These are phyloP conservation scores for Siniperca scherzeri DNA, from an alignment of 2,797 vertebrate genomes.

Conservation along the genomic window DNA sequence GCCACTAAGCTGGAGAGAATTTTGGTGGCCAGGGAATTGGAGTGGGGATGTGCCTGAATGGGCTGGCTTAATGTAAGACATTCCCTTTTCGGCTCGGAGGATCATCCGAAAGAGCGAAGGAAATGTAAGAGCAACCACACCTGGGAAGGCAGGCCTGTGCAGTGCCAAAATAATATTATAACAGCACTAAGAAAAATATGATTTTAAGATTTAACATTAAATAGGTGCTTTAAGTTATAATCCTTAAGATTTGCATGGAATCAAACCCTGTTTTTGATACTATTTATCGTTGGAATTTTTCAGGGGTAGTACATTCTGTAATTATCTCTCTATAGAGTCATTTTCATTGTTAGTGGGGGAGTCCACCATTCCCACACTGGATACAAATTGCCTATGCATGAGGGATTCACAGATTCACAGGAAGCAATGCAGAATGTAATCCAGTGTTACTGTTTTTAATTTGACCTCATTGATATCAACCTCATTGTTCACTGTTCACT, in stretches of 20 bases:
- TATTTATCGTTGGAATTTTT: not conserved
- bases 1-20: slow-evolving; percentile 67
- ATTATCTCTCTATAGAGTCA: slow-evolving; percentile 9
- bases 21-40: slow-evolving; percentile 67
- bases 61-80: slow-evolving; percentile 65
- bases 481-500: not conserved
- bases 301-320: slow-evolving; percentile 9
- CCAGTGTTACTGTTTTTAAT: slow-evolving; percentile 11
- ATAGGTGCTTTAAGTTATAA: not conserved
- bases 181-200: not conserved
- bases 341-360: slow-evolving; percentile 8
- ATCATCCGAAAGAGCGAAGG: slow-evolving; percentile 38
- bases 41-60: slow-evolving; percentile 68
- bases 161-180: slow-evolving; percentile 4
- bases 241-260: not conserved
- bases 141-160: slow-evolving; percentile 18
- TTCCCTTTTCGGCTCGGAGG: slow-evolving; percentile 57
- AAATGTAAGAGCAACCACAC: slow-evolving; percentile 44
- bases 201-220: not conserved
- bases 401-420: slow-evolving; percentile 17
- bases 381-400: slow-evolving; percentile 14
- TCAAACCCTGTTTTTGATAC: not conserved
- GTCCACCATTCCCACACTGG: not conserved
- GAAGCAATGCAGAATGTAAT: slow-evolving; percentile 24
- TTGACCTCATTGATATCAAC: slow-evolving; percentile 10